Base-by-base conservation (phyloP, 2,888 invertebrate species). In the Scotopteryx bipunctaria region DNA sequence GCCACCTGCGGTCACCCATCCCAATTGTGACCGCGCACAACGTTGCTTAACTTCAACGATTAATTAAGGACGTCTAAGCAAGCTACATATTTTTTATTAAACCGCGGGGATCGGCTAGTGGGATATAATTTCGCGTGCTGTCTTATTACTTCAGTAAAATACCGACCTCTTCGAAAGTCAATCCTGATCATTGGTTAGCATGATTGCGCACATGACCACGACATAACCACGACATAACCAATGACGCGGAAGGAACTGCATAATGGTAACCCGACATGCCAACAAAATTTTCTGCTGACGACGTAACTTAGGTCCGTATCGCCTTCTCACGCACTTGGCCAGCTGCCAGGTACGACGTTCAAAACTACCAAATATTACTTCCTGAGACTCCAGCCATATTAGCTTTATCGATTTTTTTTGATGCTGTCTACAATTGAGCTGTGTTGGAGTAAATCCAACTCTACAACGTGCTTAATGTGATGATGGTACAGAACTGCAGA, bases 281-380 rank as follows among this genome's bases (percentile, higher is more conserved):
- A 37, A 38, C 17, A 19, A 6, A 23, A 35, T 50, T 45, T 43
- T 42, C 42, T 44, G 23, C 31, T 33, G 33, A 46, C 23, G 33
- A 33, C 35, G n/a, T n/a, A n/a, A 13, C 33, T 14, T 19, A 55
- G n/a, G n/a, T n/a, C n/a, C 37, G 36, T 48, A 48, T 51, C 55
- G 61, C 50, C 49, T 62, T 64, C 67, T 62, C 69, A 66, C 65
- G 57, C 54, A 64, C 51, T 73, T 84, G 83, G 83, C 75, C 57
- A 47, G 51, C 19, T 70, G 82, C 85, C 83, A 81, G 70, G 69
- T 73, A 73, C 73, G 76, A 75, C 76, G 70, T 57, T 67, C 63
- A 71, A 66, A 72, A 73, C 65, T 76, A 64, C 66, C 67, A 66
- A 73, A 76, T 76, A 78, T 80, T 77, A 73, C 77, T 79, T 81